A percentile compares a stretch with the other conserved stretches of the same genome.
Evolutionary conservation across 2,797 vertebrate genomes (phyloP).

Genomic region (Huso huso): DNA sequence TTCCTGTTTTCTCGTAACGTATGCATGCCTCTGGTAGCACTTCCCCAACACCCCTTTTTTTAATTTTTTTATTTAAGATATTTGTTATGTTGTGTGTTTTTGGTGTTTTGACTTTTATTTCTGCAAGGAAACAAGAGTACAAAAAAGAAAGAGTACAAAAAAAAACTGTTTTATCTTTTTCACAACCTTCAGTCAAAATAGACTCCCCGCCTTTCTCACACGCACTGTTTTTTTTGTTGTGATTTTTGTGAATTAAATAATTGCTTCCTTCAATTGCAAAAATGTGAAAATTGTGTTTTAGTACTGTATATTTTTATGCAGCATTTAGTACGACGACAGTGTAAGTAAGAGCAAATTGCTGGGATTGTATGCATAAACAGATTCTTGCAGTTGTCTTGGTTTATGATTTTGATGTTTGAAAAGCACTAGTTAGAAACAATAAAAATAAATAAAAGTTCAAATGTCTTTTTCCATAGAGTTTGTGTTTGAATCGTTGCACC

Average conservation of each 20-base stretch:
- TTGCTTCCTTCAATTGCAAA: conserved; percentile 16
- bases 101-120: conserved; percentile 14
- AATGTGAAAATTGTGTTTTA: conserved; percentile 15
- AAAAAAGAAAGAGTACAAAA: too few species aligned
- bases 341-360: conserved; percentile 22
- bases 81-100: conserved; percentile 7
- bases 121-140: conserved; percentile 12
- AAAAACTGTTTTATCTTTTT: conserved; percentile 5
- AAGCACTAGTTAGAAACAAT: too few species aligned
- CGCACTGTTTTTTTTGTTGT: conserved; percentile 16
- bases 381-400: conserved; percentile 21
- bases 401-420: conserved; percentile 14
- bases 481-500: conserved; percentile 2
- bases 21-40: conserved; percentile 23
- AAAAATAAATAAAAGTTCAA: background rate
- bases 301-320: conserved; percentile 20
- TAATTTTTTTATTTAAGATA: background rate
- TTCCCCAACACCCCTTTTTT: conserved; percentile 1
- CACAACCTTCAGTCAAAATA: background rate
- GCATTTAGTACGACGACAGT: conserved; percentile 26
- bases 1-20: conserved; percentile 15
- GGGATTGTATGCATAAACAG: conserved; percentile 21
- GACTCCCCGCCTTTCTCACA: background rate
- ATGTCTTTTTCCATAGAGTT: conserved; percentile 11
- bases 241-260: conserved; percentile 26